Percentiles rank a stretch among this genome's conserved stretches.
Conservation (phyloP, 2,797 vertebrate species). For the Lepilemur septentrionalis region DNA sequence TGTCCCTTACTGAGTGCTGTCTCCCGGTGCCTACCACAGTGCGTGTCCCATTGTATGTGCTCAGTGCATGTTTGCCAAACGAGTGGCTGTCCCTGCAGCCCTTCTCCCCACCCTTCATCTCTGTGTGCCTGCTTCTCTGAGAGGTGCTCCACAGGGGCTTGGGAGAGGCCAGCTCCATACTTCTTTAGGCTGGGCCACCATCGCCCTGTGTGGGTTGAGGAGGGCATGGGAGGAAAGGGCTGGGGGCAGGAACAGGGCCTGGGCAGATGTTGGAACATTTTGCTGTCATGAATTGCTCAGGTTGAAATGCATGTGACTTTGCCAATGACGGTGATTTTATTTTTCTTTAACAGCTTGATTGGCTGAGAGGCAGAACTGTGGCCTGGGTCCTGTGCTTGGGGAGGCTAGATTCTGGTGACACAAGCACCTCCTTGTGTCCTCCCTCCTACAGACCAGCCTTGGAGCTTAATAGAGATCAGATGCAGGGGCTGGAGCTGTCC, state of each 20-base stretch:
- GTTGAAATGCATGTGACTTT: slow-evolving; percentile 27
- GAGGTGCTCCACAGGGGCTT: not conserved
- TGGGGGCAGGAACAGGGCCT: not conserved
- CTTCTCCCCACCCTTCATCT: not conserved
- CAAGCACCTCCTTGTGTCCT: not conserved
- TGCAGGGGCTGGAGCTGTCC: not conserved
- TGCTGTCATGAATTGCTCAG: not conserved
- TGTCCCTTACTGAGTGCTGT: not conserved
- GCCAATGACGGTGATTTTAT: not conserved
- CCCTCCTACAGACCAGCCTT: not conserved
- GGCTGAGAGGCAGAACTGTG: not conserved
- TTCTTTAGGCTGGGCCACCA: not conserved
- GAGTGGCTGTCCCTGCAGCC: not conserved
- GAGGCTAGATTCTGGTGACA: slow-evolving; percentile 1
- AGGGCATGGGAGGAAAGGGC: not conserved
- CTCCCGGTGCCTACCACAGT: not conserved
- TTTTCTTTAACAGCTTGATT: slow-evolving; percentile 35
- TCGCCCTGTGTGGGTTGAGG: not conserved
- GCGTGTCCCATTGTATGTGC: not conserved
- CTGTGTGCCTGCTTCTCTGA: not conserved
- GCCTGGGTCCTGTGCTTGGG: not conserved
- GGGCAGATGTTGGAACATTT: not conserved
- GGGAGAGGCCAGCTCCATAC: not conserved
- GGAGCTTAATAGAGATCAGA: not conserved
- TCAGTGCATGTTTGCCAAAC: not conserved